A percentile compares a stretch with the other conserved stretches of the same genome.
Evolutionary conservation across 2,888 invertebrate species (phyloP).

Genomic region (Lycaena phlaeas): DNA sequence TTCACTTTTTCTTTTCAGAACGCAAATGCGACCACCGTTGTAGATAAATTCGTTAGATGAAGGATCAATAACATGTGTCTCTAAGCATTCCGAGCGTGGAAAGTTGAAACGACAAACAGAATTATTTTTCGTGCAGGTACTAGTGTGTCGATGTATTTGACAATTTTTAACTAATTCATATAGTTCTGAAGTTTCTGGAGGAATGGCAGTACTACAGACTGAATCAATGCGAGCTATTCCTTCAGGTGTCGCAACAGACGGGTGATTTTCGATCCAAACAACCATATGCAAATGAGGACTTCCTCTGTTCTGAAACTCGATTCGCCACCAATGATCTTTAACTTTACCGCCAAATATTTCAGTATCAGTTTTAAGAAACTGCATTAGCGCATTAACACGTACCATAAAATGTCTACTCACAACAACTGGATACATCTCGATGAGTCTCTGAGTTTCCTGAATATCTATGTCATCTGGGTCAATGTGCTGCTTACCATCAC

Average conservation of each 20-base stretch:
- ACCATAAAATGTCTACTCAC: not conserved
- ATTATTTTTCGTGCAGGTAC: conserved; percentile 21
- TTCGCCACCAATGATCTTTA: conserved; percentile 26
- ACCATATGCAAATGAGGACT: conserved; percentile 33
- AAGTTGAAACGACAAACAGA: conserved; percentile 22
- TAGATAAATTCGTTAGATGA: not conserved
- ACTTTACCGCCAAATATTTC: not conserved
- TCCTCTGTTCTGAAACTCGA: conserved; percentile 33
- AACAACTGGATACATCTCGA: not conserved
- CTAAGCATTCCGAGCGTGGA: conserved; percentile 21
- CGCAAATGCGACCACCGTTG: conserved; percentile 15
- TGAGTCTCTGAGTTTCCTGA: not conserved
- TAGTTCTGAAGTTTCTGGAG: conserved; percentile 8
- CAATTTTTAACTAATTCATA: conserved; percentile 14
- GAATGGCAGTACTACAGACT: conserved; percentile 25
- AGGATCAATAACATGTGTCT: conserved; percentile 22
- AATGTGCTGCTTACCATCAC: conserved; percentile 17
- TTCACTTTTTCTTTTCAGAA: conserved; percentile 14
- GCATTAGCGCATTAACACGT: not conserved
- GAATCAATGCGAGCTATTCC: conserved; percentile 20
- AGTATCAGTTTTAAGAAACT: not conserved
- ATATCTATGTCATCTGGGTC: not conserved
- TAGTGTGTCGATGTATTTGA: conserved; percentile 24
- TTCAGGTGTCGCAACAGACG: conserved; percentile 18
- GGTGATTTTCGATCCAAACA: conserved; percentile 23